phyloP scores from a whole-genome alignment of 2,888 invertebrate genomes.

The Amiota mariae region DNA sequence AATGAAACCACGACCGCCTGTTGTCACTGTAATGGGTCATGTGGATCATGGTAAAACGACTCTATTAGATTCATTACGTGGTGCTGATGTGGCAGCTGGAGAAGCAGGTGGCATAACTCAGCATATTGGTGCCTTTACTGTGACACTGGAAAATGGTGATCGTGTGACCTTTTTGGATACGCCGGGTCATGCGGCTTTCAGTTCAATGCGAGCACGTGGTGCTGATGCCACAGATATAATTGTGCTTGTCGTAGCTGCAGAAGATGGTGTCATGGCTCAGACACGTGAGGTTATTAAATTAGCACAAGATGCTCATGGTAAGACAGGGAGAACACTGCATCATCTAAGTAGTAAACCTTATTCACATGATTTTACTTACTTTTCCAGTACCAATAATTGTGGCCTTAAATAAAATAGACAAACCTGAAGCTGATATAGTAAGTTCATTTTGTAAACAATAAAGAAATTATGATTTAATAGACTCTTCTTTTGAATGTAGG shows the following conservation, averaged over 20 bases:
- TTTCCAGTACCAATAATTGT: conserved; percentile 92
- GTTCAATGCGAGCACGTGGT: conserved; percentile 94
- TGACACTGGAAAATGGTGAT: conserved; percentile 81
- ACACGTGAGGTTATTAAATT: conserved; percentile 92
- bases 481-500: conserved; percentile 73
- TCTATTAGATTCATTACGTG: conserved; percentile 88
- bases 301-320: conserved; percentile 85
- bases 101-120: conserved; percentile 99
- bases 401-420: conserved; percentile 98
- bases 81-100: conserved; percentile 88
- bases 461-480: not conserved
- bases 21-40: conserved; percentile 99
- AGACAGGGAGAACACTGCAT: not conserved
- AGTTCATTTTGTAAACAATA: conserved; percentile 66
- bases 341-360: too few species aligned
- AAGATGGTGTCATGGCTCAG: conserved; percentile 99
- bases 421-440: conserved; percentile 91
- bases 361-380: not conserved
- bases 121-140: conserved; percentile 98
- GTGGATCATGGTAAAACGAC: conserved; percentile 99
- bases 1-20: conserved; percentile 86
- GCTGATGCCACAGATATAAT: conserved; percentile 95
- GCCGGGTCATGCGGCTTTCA: conserved; percentile 98
- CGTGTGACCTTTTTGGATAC: conserved; percentile 96
- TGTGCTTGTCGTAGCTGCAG: conserved; percentile 96